Evolutionary conservation across 2,113 vertebrate genomes (phyloP).

Genomic region (Pyxicephalus adspersus): DNA sequence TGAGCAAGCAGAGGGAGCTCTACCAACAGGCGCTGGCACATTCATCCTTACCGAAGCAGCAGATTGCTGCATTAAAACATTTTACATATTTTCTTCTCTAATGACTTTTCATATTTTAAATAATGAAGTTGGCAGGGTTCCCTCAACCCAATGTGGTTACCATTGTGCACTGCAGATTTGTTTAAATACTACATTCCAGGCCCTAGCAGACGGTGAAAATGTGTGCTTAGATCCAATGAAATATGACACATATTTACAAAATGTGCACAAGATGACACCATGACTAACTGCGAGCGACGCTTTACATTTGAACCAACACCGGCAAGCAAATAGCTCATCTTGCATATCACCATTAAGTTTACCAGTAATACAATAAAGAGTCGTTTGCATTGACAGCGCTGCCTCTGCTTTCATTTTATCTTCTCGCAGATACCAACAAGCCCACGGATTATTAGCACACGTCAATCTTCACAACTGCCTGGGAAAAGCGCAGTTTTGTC

Average conservation of each 20-base stretch:
- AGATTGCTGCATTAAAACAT: slow-evolving; percentile 53
- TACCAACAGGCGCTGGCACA: slow-evolving; percentile 12
- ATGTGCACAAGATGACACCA: slow-evolving; percentile 29
- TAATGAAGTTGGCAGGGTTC: slow-evolving; percentile 48
- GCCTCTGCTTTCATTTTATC: slow-evolving; percentile 26
- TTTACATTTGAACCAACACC: slow-evolving; percentile 5
- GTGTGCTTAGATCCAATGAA: slow-evolving; percentile 26
- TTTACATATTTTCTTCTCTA: slow-evolving; percentile 55
- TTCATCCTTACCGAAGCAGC: slow-evolving; percentile 24
- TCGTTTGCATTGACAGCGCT: slow-evolving; percentile 22
- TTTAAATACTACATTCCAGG: slow-evolving; percentile 25
- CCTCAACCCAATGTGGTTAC: slow-evolving; percentile 21
- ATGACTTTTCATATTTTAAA: slow-evolving; percentile 46
- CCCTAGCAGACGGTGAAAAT: slow-evolving; percentile 19
- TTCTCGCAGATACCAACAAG: slow-evolving; percentile 18
- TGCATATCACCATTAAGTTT: slow-evolving; percentile 26
- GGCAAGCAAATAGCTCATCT: slow-evolving; percentile 16
- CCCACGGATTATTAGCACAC: slow-evolving; percentile 23
- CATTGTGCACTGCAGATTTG: slow-evolving; percentile 38
- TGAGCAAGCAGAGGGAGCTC: slow-evolving; percentile 48
- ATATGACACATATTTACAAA: slow-evolving; percentile 39
- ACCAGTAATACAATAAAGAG: slow-evolving; percentile 28
- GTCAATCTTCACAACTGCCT: slow-evolving; percentile 31
- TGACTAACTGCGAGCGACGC: slow-evolving; percentile 34
- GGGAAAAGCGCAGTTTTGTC: neutral